Evolutionary conservation across 2,797 vertebrate species (phyloP).

Genomic region (Crenuchus spilurus): DNA sequence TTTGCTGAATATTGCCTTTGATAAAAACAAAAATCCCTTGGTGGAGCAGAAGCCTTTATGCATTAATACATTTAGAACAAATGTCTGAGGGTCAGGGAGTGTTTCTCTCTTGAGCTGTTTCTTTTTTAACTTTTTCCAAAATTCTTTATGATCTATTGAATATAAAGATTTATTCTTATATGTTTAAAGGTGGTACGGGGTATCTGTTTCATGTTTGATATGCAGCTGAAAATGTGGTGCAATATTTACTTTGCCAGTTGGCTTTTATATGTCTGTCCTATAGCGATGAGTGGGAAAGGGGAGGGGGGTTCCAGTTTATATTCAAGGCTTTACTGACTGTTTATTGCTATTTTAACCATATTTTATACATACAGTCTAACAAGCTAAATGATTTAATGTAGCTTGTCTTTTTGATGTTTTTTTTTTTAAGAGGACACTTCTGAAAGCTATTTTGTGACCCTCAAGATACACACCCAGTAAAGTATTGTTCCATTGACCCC

Average conservation of each 20-base stretch:
- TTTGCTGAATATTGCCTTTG: slow-evolving; percentile 64
- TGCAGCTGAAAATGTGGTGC: slow-evolving; percentile 78
- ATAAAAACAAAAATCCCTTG: slow-evolving; percentile 56
- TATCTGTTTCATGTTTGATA: slow-evolving; percentile 64
- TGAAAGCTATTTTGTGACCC: slow-evolving; percentile 20
- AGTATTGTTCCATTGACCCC: slow-evolving; percentile 57
- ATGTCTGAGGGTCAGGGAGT: slow-evolving; percentile 56
- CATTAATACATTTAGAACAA: slow-evolving; percentile 61
- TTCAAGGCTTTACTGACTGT: slow-evolving; percentile 66
- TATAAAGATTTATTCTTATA: slow-evolving; percentile 77
- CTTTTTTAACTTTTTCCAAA: slow-evolving; percentile 67
- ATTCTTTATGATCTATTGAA: slow-evolving; percentile 64
- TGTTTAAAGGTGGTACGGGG: slow-evolving; percentile 70
- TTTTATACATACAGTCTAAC: slow-evolving; percentile 61
- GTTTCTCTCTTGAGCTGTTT: slow-evolving; percentile 60
- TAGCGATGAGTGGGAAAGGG: slow-evolving; percentile 53
- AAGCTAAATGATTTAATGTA: slow-evolving; percentile 54
- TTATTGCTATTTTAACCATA: slow-evolving; percentile 67
- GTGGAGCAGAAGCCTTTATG: slow-evolving; percentile 54
- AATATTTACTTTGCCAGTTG: slow-evolving; percentile 77
- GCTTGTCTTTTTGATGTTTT: slow-evolving; percentile 57
- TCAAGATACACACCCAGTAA: slow-evolving; percentile 70
- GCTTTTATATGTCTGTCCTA: slow-evolving; percentile 59
- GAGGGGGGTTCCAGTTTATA: slow-evolving; percentile 55
- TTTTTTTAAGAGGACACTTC: slow-evolving; percentile 26